These are phyloP conservation scores for Rhingia campestris DNA, from an alignment of 2,888 invertebrate genomes.

Conservation along the genomic window DNA sequence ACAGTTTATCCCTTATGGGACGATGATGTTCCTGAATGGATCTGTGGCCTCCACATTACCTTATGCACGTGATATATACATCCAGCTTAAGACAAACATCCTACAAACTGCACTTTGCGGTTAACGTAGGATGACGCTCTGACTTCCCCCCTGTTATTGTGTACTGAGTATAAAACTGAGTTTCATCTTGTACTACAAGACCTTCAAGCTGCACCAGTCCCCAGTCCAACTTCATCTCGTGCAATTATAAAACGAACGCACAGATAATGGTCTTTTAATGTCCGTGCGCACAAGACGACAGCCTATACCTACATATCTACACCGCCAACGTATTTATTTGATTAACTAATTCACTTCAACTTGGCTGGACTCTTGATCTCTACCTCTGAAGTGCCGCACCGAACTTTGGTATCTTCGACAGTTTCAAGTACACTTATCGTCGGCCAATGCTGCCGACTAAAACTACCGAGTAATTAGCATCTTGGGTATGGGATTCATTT, in stretches of 20 bases:
- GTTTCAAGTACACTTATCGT: conserved; percentile 33
- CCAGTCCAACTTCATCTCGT: conserved; percentile 29
- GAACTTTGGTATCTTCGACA: conserved; percentile 1
- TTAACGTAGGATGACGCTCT: conserved; percentile 21
- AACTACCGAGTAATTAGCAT: conserved; percentile 68
- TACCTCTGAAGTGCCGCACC: conserved; percentile 10
- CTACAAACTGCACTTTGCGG: conserved; percentile 9
- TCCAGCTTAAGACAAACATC: conserved; percentile 16
- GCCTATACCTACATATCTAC: conserved; percentile 18
- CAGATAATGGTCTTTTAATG: conserved; percentile 72
- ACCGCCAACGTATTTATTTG: conserved; percentile 69
- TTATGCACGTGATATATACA: neutral
- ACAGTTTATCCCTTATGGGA: conserved; percentile 7
- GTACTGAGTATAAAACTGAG: conserved; percentile 5
- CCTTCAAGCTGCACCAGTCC: conserved; percentile 34
- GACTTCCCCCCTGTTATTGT: neutral
- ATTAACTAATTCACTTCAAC: conserved; percentile 67
- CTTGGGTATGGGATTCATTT: conserved; percentile 37
- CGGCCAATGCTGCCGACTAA: conserved; percentile 24
- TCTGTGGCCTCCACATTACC: conserved; percentile 42
- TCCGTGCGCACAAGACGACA: conserved; percentile 55
- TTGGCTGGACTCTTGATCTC: conserved; percentile 43
- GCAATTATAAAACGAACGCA: conserved; percentile 58
- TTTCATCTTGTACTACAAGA: conserved; percentile 54
- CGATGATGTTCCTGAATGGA: conserved; percentile 32